Evolutionary conservation across 2,113 vertebrate genomes (phyloP), one percentile per base, ranked within the genome.

Genomic region (Sinocyclocheilus rhinocerous): DNA sequence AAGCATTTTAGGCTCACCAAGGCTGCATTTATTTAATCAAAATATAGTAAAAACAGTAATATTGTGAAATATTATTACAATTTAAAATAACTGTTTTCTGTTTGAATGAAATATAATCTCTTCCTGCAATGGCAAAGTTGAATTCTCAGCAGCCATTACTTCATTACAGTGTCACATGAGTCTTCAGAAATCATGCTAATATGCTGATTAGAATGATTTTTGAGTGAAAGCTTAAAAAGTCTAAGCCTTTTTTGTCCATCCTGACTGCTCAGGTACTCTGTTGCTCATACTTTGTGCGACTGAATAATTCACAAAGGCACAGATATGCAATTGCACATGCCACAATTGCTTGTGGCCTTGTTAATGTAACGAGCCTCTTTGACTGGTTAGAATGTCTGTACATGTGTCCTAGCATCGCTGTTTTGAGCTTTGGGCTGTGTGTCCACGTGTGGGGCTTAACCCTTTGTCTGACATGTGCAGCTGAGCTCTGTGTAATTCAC

Each of bases 251-350:
- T 18, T 29, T 11, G 12, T 18, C 12, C 4, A 50, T 55, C 76
- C 48, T 33, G 50, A 20, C 50, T 55, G 16, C 76, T 55, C 48
- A 10, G 48, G 7, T 57, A 29, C 12, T 76, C 8, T 59, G 29
- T 61, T 22, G 3, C 12, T 42, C 33, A 20, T 55, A 55, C 15
- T 39, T 24, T 70, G 33, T 4, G 8, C 75, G 33, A n/a, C 55
- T 84, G 55, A 84, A 50, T 65, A 20, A 82, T 84, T 84, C 55
- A 45, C 69, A 81, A 69, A 81, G 77, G 80, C 84, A 72, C 36
- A 42, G 52, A 83, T 67, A 79, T 18, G 48, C 84, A 69, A 26
- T 15, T 7, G 50, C 48, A n/a, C n/a, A n/a, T n/a, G n/a, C n/a
- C n/a, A n/a, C n/a, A n/a, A n/a, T 15, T 7, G 50, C 48, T 39